A percentile compares a stretch with the other conserved stretches of the same genome.
Conservation (phyloP, 92 coral and sea anemone species). For the Palythoa grandiflora region DNA sequence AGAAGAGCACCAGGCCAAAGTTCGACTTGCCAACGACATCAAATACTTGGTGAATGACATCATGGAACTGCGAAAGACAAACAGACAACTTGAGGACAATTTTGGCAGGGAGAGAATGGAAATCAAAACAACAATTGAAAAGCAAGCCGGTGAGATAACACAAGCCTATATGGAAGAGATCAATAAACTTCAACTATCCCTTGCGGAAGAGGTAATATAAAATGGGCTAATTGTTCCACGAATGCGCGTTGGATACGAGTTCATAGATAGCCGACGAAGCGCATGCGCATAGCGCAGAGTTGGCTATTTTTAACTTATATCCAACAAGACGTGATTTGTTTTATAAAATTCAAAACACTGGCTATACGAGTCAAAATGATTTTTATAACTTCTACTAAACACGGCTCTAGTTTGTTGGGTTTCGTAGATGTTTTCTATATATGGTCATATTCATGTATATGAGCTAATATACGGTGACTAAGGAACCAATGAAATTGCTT, state of each 20-base stretch:
- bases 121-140: slow-evolving; percentile 81
- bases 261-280: too few species aligned
- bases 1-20: slow-evolving; percentile 76
- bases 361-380: too few species aligned
- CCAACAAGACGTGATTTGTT: too few species aligned
- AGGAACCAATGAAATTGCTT: too few species aligned
- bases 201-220: slow-evolving; percentile 69
- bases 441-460: too few species aligned
- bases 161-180: slow-evolving; percentile 81
- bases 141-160: slow-evolving; percentile 87
- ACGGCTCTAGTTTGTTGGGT: too few species aligned
- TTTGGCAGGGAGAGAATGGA: slow-evolving; percentile 83
- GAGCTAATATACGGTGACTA: too few species aligned
- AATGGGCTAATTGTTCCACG: background rate
- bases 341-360: too few species aligned
- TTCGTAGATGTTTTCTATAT: too few species aligned
- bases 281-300: too few species aligned
- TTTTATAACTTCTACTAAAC: too few species aligned
- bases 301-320: too few species aligned
- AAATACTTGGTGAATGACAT: slow-evolving; percentile 81
- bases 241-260: background rate
- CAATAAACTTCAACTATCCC: slow-evolving; percentile 75
- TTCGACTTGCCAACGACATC: slow-evolving; percentile 82
- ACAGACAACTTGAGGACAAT: slow-evolving; percentile 79
- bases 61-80: slow-evolving; percentile 80